These are phyloP conservation scores for Frankliniella fusca DNA, from an alignment of 2,888 invertebrate genomes.

Conservation along the genomic window DNA sequence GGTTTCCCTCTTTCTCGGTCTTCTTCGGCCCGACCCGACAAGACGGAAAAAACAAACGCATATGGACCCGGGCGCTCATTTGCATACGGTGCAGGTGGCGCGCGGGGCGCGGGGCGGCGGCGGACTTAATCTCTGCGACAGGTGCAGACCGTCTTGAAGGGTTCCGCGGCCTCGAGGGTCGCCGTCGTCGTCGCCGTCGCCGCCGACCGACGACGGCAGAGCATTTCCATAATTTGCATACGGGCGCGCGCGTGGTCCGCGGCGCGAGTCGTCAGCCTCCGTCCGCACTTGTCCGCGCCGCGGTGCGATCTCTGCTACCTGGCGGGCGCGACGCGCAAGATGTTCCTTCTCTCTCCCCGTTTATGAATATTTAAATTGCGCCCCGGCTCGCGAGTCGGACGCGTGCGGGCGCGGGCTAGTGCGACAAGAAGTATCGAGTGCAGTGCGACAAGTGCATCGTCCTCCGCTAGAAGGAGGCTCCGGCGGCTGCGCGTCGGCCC, in stretches of 20 bases:
- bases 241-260: neutral
- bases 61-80: neutral
- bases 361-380: slow-evolving; percentile 1
- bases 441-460: neutral
- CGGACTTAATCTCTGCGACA: neutral
- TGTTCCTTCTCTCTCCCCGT: neutral
- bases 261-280: neutral
- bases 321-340: neutral
- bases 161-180: neutral
- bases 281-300: neutral
- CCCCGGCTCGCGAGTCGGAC: neutral
- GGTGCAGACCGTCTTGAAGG: neutral
- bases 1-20: too few relatives aligned
- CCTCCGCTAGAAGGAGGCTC: neutral
- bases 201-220: neutral
- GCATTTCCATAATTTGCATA: slow-evolving; percentile 20
- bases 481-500: neutral
- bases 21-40: too few relatives aligned
- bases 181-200: neutral
- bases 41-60: neutral
- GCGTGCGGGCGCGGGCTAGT: neutral
- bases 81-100: slow-evolving; percentile 17
- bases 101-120: neutral
- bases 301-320: neutral
- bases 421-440: neutral